Evolutionary conservation across 1,140 invertebrate species (phyloP).

Genomic region (Eriosoma lanigerum): DNA sequence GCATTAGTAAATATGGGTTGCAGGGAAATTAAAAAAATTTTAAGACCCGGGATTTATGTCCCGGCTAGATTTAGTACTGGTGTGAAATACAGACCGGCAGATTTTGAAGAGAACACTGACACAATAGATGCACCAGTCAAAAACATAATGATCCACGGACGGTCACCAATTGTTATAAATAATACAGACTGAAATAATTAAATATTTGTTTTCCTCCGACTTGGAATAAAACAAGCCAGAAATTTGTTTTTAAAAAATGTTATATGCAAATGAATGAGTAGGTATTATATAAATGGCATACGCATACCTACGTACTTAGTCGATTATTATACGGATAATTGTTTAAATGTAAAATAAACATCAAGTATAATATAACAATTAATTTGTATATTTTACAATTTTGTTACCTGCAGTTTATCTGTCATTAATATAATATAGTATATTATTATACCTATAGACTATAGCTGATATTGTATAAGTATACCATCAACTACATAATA

Average conservation of each 20-base stretch:
- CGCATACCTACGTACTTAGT: too few species aligned
- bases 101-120: conserved; percentile 23
- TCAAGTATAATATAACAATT: too few species aligned
- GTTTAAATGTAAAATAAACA: too few species aligned
- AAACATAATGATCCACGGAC: neutral
- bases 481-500: neutral
- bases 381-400: neutral
- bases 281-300: too few species aligned
- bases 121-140: neutral
- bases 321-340: too few species aligned
- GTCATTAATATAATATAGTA: neutral
- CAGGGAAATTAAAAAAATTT: neutral
- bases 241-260: too few species aligned
- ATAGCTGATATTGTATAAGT: neutral
- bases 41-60: neutral
- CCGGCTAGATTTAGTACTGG: conserved; percentile 1
- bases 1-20: conserved; percentile 15
- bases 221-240: too few species aligned
- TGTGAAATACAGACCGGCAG: conserved; percentile 32
- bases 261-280: too few species aligned
- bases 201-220: too few species aligned
- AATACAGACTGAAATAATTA: conserved; percentile 1
- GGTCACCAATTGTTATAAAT: conserved; percentile 36
- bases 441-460: neutral
- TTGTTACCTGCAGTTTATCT: neutral